Evolutionary conservation across 2,797 vertebrate species (phyloP).

Genomic region (Cygnus olor): DNA sequence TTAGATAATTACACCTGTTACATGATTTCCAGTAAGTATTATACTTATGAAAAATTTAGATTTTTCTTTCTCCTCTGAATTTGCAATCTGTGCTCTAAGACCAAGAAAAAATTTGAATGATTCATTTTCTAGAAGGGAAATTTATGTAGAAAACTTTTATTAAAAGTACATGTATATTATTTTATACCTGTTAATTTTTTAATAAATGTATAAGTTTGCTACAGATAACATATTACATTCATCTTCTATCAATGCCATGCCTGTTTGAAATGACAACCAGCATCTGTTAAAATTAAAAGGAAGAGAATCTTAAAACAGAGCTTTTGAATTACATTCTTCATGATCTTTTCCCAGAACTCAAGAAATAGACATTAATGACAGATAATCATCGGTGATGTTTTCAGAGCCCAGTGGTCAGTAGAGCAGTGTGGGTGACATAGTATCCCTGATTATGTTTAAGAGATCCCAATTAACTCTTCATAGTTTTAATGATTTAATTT

Average conservation of each 20-base stretch:
- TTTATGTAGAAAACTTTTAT: background rate
- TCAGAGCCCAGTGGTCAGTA: background rate
- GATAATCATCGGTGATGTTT: background rate
- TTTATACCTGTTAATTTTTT: background rate
- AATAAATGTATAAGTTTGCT: background rate
- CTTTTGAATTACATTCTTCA: background rate
- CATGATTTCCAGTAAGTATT: background rate
- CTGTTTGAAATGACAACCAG: background rate
- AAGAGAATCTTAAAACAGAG: background rate
- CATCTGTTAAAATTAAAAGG: background rate
- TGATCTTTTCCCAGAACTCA: background rate
- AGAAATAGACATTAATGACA: background rate
- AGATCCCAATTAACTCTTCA: background rate
- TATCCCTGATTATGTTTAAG: background rate
- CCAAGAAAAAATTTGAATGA: background rate
- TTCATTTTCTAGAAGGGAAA: background rate
- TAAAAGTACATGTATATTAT: background rate
- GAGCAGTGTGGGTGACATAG: background rate
- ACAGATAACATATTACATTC: background rate
- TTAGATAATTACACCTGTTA: background rate
- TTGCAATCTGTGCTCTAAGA: background rate
- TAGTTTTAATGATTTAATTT: background rate
- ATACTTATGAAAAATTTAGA: background rate
- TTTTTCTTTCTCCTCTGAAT: background rate
- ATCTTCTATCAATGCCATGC: background rate